A percentile compares a stretch with the other conserved stretches of the same genome.
These are phyloP conservation scores for Cantharis rufa DNA, from an alignment of 2,888 invertebrate genomes.

Conservation along the genomic window DNA sequence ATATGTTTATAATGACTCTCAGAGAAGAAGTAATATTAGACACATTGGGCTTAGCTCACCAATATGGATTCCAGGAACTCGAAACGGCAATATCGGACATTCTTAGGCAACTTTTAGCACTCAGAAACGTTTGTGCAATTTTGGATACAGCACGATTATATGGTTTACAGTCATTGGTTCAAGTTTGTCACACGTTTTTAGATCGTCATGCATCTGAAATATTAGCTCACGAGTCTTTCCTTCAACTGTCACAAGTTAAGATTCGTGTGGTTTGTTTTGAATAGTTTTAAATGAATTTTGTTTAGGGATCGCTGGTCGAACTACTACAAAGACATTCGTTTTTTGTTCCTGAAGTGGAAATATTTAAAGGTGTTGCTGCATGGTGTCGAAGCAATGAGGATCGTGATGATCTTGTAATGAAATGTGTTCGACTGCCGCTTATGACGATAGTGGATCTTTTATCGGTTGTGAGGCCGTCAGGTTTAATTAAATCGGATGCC, in stretches of 20 bases:
- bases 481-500: constrained; percentile 84
- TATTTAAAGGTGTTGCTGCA: constrained; percentile 84
- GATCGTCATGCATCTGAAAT: constrained; percentile 88
- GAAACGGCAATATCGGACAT: constrained; percentile 93
- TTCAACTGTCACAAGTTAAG: constrained; percentile 77
- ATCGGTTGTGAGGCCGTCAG: constrained; percentile 84
- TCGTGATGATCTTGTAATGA: constrained; percentile 54
- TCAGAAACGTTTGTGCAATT: constrained; percentile 92
- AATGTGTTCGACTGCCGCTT: constrained; percentile 78
- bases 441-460: constrained; percentile 88
- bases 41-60: constrained; percentile 86
- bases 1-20: constrained; percentile 68
- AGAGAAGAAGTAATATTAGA: constrained; percentile 73
- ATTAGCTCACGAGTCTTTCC: constrained; percentile 81
- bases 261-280: neutral
- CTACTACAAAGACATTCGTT: constrained; percentile 91
- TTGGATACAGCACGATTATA: constrained; percentile 87
- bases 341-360: constrained; percentile 93
- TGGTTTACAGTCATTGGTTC: constrained; percentile 66
- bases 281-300: constrained; percentile 19
- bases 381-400: constrained; percentile 84
- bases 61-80: constrained; percentile 92
- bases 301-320: constrained; percentile 77
- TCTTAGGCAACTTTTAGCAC: constrained; percentile 82
- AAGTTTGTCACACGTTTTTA: constrained; percentile 87